Percentiles rank a stretch among this genome's conserved stretches.
Conservation (phyloP, 2,888 invertebrate species). For the Patella depressa region DNA sequence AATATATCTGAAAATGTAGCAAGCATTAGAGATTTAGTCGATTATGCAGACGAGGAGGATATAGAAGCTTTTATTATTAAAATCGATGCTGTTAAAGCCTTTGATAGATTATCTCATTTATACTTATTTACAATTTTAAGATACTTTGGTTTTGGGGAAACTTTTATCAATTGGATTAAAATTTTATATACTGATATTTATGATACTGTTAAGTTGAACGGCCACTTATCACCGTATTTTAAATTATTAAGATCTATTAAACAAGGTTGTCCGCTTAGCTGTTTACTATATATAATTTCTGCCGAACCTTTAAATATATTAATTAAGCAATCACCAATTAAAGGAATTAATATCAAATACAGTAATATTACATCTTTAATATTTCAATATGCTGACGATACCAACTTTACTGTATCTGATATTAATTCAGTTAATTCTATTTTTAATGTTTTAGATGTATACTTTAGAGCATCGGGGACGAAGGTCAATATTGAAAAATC, state of each 20-base stretch:
- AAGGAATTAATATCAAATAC: neutral
- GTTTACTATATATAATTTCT: neutral
- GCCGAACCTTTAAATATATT: neutral
- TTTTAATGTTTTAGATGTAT: neutral
- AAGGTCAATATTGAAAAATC: neutral
- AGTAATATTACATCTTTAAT: neutral
- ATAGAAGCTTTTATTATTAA: constrained; percentile 34
- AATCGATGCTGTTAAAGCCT: constrained; percentile 48
- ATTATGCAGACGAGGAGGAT: constrained; percentile 42
- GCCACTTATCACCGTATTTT: constrained; percentile 29
- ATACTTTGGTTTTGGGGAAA: constrained; percentile 13
- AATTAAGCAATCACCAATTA: neutral
- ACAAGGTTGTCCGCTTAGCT: neutral
- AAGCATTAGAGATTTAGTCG: constrained; percentile 35
- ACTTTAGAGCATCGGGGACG: neutral
- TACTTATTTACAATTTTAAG: constrained; percentile 31
- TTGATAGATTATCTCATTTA: constrained; percentile 41
- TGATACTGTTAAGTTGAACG: constrained; percentile 39
- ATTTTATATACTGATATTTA: constrained; percentile 22
- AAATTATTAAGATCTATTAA: neutral
- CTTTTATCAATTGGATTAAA: constrained; percentile 16
- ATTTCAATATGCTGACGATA: constrained; percentile 1
- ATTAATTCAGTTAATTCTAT: neutral
- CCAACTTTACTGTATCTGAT: neutral
- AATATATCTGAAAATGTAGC: constrained; percentile 45